phyloP scores from a whole-genome alignment of 2,888 invertebrate species.

The Ichneumoninae sp. region DNA sequence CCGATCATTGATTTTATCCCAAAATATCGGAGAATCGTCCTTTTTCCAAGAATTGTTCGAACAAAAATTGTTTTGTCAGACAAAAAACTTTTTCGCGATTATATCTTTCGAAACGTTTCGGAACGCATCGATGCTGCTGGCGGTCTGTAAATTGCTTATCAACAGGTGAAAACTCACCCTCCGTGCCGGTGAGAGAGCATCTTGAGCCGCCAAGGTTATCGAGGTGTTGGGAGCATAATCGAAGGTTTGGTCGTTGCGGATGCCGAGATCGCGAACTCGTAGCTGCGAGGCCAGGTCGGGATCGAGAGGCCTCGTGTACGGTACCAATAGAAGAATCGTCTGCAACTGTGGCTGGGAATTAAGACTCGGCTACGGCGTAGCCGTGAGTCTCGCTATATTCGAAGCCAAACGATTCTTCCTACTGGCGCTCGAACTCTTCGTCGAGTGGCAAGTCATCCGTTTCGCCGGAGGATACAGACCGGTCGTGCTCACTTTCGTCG shows the following conservation, averaged over 20 bases:
- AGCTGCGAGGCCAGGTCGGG: conserved; percentile 25
- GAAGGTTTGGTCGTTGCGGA: conserved; percentile 38
- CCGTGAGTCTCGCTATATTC: conserved; percentile 76
- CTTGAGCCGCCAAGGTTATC: background rate
- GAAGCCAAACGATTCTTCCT: conserved; percentile 79
- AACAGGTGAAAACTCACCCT: background rate
- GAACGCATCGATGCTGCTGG: background rate
- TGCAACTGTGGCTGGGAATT: conserved; percentile 76
- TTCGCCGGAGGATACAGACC: conserved; percentile 78
- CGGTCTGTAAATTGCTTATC: background rate
- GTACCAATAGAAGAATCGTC: conserved; percentile 19
- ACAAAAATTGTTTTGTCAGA: background rate
- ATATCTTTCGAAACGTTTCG: background rate
- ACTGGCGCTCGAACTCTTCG: conserved; percentile 77
- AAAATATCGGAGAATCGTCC: no score
- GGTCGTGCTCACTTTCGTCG: conserved; percentile 74
- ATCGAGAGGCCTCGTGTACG: conserved; percentile 35
- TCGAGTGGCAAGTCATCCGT: conserved; percentile 77
- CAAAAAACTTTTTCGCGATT: background rate
- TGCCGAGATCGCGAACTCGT: conserved; percentile 51
- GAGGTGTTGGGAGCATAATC: background rate
- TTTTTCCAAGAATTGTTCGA: background rate
- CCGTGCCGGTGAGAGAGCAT: background rate
- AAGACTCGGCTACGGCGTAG: conserved; percentile 74
- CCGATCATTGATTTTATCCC: background rate